Conservation (phyloP, 2,113 vertebrate species). For the Etia nguti region DNA sequence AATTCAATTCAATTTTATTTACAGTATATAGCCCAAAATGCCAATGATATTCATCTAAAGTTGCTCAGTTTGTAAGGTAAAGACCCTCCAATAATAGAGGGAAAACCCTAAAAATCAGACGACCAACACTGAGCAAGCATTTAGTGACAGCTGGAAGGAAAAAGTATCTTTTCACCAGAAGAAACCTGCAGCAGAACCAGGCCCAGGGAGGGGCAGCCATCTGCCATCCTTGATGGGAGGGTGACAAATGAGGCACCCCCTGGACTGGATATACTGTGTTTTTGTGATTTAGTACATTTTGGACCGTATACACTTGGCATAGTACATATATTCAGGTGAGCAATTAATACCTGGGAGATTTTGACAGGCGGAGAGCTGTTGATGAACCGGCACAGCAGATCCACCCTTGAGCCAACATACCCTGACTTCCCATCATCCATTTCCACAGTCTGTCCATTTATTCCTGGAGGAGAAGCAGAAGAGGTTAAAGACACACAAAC, state of each 20-base stretch:
- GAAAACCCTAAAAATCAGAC: neutral
- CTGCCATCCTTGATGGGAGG: neutral
- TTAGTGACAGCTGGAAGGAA: neutral
- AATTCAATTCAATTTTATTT: neutral
- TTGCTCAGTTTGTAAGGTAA: neutral
- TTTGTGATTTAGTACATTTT: neutral
- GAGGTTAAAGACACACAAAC: neutral
- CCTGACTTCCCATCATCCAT: slow-evolving; percentile 88
- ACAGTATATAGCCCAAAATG: too few relatives aligned
- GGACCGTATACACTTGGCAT: neutral
- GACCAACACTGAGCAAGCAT: neutral
- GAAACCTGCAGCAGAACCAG: neutral
- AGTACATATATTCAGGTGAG: neutral
- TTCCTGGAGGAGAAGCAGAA: slow-evolving; percentile 26
- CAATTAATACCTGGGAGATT: slow-evolving; percentile 86
- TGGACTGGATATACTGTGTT: neutral
- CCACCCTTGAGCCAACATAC: slow-evolving; percentile 84
- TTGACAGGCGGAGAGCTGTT: slow-evolving; percentile 86
- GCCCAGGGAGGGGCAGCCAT: neutral
- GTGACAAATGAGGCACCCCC: neutral
- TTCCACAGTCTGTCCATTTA: slow-evolving; percentile 70
- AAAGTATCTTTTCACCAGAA: neutral
- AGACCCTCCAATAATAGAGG: neutral
- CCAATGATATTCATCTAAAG: neutral
- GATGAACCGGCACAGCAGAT: slow-evolving; percentile 87